phyloP scores from a whole-genome alignment of 2,797 vertebrate species.

The Hyperoplus immaculatus region DNA sequence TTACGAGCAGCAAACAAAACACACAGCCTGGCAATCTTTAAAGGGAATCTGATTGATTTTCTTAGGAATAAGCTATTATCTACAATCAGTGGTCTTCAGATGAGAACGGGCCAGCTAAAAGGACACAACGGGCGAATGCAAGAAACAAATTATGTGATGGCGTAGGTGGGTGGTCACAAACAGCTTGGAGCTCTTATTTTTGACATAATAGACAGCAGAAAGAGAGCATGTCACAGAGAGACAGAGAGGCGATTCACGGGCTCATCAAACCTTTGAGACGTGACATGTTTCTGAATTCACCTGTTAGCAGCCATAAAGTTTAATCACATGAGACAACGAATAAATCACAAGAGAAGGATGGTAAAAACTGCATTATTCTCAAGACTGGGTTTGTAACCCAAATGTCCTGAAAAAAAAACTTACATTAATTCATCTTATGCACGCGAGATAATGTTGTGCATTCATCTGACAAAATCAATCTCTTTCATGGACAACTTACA shows the following conservation, averaged over 20 bases:
- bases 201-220: slow-evolving; percentile 6
- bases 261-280: not conserved
- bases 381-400: not conserved
- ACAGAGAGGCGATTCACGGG: not conserved
- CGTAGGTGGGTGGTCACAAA: not conserved
- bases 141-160: slow-evolving; percentile 28
- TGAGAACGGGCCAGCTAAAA: slow-evolving; percentile 55
- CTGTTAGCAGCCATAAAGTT: not conserved
- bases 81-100: slow-evolving; percentile 67
- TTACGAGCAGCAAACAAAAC: slow-evolving; percentile 57
- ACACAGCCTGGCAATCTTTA: slow-evolving; percentile 54
- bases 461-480: not conserved
- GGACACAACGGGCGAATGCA: slow-evolving; percentile 46
- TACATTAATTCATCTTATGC: not conserved
- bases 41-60: slow-evolving; percentile 77
- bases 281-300: not conserved
- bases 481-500: not conserved
- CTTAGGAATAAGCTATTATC: slow-evolving; percentile 71
- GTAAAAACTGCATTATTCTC: not conserved
- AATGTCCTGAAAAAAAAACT: not conserved
- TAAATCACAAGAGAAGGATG: not conserved
- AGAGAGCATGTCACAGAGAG: not conserved
- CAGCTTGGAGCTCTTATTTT: slow-evolving; percentile 10
- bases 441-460: not conserved
- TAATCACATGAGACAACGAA: not conserved